Evolutionary conservation across 2,888 invertebrate genomes (phyloP).

Genomic region (Gryllus longicercus): DNA sequence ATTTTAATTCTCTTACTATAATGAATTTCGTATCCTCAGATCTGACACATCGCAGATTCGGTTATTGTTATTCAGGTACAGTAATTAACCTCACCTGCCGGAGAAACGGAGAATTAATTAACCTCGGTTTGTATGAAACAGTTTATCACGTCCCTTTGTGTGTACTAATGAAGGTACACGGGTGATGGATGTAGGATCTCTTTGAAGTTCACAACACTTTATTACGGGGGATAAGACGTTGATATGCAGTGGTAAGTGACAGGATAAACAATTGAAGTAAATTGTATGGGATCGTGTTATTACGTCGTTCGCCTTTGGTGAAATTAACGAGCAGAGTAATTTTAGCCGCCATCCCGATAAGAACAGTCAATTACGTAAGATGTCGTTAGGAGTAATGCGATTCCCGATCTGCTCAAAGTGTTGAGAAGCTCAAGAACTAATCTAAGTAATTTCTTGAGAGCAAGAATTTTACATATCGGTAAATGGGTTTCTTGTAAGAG

Average conservation of each 20-base stretch:
- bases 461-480: too few relatives aligned
- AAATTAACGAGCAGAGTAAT: neutral
- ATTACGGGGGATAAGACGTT: neutral
- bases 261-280: neutral
- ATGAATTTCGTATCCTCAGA: neutral
- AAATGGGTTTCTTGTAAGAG: too few relatives aligned
- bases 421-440: too few relatives aligned
- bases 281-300: neutral
- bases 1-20: neutral
- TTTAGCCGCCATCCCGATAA: neutral
- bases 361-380: neutral
- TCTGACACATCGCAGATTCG: neutral
- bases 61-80: neutral
- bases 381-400: neutral
- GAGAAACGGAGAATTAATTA: conserved; percentile 2
- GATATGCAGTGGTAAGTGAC: neutral
- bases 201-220: conserved; percentile 8
- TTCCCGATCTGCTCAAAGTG: neutral
- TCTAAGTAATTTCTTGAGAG: too few relatives aligned
- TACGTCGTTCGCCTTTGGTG: neutral
- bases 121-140: conserved; percentile 17
- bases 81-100: conserved; percentile 17
- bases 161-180: neutral
- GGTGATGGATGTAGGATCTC: neutral
- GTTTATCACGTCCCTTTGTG: neutral